These are phyloP conservation scores for Anisognathus igniventris DNA, from an alignment of 2,797 vertebrate species.

Conservation along the genomic window DNA sequence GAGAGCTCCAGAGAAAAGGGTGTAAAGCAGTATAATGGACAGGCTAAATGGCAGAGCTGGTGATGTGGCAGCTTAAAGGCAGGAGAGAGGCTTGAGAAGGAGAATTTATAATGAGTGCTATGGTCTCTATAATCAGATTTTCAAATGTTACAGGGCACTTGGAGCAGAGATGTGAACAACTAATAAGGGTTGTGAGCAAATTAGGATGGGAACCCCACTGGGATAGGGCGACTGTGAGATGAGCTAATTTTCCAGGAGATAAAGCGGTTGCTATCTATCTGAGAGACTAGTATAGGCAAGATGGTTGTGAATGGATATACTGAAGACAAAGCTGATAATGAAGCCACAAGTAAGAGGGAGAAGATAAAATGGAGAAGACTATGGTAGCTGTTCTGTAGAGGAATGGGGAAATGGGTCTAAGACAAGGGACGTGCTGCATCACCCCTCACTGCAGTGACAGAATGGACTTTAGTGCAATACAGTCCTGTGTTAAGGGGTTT, in stretches of 20 bases:
- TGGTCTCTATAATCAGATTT: conserved; percentile 5
- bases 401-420: background rate
- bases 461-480: background rate
- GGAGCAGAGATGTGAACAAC: background rate
- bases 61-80: background rate
- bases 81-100: background rate
- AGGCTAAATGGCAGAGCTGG: background rate
- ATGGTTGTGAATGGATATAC: background rate
- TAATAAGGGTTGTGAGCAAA: background rate
- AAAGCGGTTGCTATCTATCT: background rate
- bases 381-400: background rate
- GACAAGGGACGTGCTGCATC: background rate
- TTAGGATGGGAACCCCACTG: background rate
- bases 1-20: background rate
- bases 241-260: background rate
- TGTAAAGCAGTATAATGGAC: background rate
- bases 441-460: background rate
- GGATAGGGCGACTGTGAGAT: background rate
- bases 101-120: background rate
- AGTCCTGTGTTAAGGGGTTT: background rate
- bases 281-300: background rate
- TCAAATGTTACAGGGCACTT: conserved; percentile 17
- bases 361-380: background rate
- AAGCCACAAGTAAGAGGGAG: background rate
- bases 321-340: background rate